These are phyloP conservation scores for Chaetorhynchus papuensis DNA, from an alignment of 2,113 vertebrate genomes.

Conservation along the genomic window DNA sequence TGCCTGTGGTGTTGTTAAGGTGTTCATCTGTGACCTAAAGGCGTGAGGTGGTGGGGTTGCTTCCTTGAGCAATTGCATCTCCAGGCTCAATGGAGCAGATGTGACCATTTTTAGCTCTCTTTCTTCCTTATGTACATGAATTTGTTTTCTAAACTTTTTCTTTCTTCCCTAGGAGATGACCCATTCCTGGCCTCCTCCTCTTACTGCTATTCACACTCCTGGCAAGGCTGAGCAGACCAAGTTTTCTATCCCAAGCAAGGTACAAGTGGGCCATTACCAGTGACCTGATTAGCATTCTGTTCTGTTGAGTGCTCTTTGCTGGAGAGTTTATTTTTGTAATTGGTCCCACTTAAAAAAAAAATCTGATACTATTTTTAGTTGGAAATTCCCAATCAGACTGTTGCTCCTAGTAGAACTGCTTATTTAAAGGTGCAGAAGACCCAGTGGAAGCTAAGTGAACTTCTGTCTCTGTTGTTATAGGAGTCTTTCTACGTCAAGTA, in stretches of 20 bases:
- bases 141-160: conserved; percentile 3
- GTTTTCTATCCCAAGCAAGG: conserved; percentile 84
- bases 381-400: not conserved
- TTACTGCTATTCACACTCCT: conserved; percentile 86
- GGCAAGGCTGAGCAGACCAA: conserved; percentile 87
- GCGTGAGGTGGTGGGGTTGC: not conserved
- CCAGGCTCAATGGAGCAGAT: not conserved
- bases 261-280: conserved; percentile 54
- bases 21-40: not conserved
- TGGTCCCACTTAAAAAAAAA: not conserved
- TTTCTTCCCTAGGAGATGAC: conserved; percentile 82
- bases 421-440: conserved; percentile 2
- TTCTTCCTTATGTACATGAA: not conserved
- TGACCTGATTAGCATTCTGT: conserved; percentile 18
- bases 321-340: conserved; percentile 10
- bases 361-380: conserved; percentile 9
- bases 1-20: not conserved
- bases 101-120: not conserved
- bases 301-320: not conserved
- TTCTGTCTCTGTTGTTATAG: not conserved
- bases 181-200: conserved; percentile 87
- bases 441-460: not conserved
- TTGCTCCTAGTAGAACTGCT: not conserved
- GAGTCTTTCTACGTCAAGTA: not conserved
- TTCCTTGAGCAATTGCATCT: not conserved